Conservation (phyloP, 2,797 vertebrate species). For the Otolemur crassicaudatus region DNA sequence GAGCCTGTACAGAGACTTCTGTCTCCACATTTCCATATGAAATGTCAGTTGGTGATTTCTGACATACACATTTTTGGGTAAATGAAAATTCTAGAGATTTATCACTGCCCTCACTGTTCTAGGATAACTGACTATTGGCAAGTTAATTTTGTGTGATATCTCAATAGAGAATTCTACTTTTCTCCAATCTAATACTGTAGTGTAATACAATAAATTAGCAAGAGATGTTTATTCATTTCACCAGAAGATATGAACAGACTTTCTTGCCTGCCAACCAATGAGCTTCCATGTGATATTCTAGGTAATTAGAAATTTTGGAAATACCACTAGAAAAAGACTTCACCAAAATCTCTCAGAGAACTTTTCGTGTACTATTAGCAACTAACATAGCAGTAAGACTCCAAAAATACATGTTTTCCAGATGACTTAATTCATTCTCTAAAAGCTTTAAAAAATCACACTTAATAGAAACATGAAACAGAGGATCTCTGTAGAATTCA, state of each 20-base stretch:
- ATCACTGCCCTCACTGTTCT: neutral
- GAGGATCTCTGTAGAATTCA: neutral
- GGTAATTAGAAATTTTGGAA: neutral
- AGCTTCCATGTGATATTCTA: neutral
- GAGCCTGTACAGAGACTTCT: constrained; percentile 10
- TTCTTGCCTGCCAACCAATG: neutral
- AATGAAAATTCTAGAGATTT: neutral
- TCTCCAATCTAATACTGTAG: neutral
- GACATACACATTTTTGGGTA: neutral
- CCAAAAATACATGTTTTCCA: neutral
- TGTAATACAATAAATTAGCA: neutral
- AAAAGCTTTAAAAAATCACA: neutral
- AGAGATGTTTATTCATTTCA: neutral
- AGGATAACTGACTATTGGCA: neutral
- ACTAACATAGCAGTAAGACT: neutral
- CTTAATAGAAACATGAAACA: neutral
- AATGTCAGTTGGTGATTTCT: neutral
- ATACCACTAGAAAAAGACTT: neutral
- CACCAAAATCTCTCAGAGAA: neutral
- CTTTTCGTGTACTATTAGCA: neutral
- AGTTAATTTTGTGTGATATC: neutral
- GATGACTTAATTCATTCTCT: neutral
- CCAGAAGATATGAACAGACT: neutral
- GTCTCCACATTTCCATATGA: neutral
- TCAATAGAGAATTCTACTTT: neutral